A percentile compares a stretch with the other conserved stretches of the same genome.
Evolutionary conservation across 2,113 vertebrate species (phyloP).

Genomic region (Zapus hudsonius): DNA sequence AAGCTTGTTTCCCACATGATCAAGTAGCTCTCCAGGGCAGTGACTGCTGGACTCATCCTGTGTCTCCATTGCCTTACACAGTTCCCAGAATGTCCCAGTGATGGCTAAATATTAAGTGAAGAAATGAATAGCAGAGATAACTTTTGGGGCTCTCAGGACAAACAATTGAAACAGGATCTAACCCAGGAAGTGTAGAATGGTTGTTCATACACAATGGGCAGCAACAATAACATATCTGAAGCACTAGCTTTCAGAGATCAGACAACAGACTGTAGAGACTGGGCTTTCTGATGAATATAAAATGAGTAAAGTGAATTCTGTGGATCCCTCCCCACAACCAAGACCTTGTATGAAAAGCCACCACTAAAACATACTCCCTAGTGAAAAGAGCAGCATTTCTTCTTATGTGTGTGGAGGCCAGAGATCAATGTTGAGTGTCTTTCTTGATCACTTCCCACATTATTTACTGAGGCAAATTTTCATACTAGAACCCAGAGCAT

Average conservation of each 20-base stretch:
- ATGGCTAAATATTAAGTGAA: not conserved
- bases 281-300: not conserved
- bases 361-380: not conserved
- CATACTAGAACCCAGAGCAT: too few species aligned
- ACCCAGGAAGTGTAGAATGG: not conserved
- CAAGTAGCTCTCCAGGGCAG: not conserved
- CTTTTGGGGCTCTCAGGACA: not conserved
- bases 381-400: not conserved
- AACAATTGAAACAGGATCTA: not conserved
- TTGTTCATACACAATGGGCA: not conserved
- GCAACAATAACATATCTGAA: not conserved
- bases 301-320: not conserved
- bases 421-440: too few species aligned
- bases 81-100: not conserved
- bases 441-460: too few species aligned
- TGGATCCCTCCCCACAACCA: not conserved
- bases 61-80: not conserved
- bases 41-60: not conserved
- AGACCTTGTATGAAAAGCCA: not conserved
- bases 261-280: not conserved
- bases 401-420: not conserved
- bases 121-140: not conserved
- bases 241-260: not conserved
- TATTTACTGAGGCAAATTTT: too few species aligned
- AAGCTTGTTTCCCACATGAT: not conserved